Conservation (phyloP, 1,140 invertebrate genomes). For the Drosophila truncata region DNA sequence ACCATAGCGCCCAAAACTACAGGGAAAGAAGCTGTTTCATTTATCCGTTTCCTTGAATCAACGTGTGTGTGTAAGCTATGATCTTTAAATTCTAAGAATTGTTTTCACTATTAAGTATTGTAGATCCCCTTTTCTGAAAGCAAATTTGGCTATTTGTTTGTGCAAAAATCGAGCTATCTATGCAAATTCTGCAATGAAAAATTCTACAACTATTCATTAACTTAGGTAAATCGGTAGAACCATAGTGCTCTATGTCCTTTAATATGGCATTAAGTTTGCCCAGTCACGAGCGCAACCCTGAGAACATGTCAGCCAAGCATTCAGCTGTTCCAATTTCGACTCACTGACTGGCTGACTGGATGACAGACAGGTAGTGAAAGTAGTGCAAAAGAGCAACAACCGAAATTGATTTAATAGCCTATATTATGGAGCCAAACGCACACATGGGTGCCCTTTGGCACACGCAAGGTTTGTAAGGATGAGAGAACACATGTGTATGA, state of each 20-base stretch:
- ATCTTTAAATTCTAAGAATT: not conserved
- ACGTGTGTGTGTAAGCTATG: not conserved
- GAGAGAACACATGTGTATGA: conserved; percentile 3
- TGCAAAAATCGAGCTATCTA: too few relatives aligned
- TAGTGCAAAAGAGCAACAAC: conserved; percentile 74
- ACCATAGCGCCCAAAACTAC: too few relatives aligned
- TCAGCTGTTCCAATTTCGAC: conserved; percentile 14
- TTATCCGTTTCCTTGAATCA: not conserved
- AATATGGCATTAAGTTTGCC: conserved; percentile 58
- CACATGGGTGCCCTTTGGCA: conserved; percentile 16
- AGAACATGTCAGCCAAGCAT: conserved; percentile 23
- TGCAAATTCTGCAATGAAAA: too few relatives aligned
- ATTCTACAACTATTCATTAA: too few relatives aligned
- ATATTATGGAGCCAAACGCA: conserved; percentile 52
- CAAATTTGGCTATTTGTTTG: too few relatives aligned
- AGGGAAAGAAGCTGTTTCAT: too few relatives aligned
- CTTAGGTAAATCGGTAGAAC: too few relatives aligned
- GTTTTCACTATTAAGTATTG: not conserved
- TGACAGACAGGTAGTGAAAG: conserved; percentile 58
- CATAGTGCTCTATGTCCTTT: conserved; percentile 23
- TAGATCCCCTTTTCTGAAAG: too few relatives aligned
- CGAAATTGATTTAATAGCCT: conserved; percentile 79
- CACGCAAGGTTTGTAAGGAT: not conserved
- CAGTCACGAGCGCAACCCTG: conserved; percentile 18
- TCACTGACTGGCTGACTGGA: conserved; percentile 22